Percentiles rank a stretch among this genome's conserved stretches.
Evolutionary conservation across 2,113 vertebrate species (phyloP).

Genomic region (Talpa occidentalis): DNA sequence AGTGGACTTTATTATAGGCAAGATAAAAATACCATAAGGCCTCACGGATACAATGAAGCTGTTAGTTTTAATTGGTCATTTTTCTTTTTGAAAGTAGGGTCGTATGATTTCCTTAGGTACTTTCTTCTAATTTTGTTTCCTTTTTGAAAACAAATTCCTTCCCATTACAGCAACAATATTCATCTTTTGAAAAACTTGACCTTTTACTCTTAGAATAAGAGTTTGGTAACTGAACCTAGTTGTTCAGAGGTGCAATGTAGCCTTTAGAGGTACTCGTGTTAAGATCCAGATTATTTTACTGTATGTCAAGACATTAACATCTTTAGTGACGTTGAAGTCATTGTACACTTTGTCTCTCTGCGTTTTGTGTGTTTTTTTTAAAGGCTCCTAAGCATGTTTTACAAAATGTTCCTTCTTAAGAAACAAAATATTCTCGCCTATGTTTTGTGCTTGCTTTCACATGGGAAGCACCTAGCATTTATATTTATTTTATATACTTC

Average conservation of each 20-base stretch:
- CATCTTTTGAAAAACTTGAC: neutral
- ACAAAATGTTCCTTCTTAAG: neutral
- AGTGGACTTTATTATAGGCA: neutral
- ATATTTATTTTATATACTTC: neutral
- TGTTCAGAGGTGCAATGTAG: neutral
- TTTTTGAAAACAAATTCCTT: conserved; percentile 31
- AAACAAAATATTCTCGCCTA: neutral
- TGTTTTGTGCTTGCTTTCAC: neutral
- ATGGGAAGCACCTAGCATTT: conserved; percentile 23
- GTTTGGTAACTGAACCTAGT: neutral
- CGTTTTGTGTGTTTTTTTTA: neutral
- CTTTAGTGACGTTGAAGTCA: neutral
- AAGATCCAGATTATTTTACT: neutral
- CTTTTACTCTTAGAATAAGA: conserved; percentile 32
- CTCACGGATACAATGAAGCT: neutral
- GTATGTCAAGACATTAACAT: neutral
- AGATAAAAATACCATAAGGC: neutral
- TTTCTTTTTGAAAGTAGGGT: conserved; percentile 38
- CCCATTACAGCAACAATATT: neutral
- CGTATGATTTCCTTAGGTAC: neutral
- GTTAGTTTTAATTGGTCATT: neutral
- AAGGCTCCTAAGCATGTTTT: neutral
- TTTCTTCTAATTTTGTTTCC: conserved; percentile 35
- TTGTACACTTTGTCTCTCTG: neutral
- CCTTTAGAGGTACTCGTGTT: neutral